These are phyloP conservation scores for Gryllus bimaculatus DNA, from an alignment of 1,140 invertebrate species.

Conservation along the genomic window DNA sequence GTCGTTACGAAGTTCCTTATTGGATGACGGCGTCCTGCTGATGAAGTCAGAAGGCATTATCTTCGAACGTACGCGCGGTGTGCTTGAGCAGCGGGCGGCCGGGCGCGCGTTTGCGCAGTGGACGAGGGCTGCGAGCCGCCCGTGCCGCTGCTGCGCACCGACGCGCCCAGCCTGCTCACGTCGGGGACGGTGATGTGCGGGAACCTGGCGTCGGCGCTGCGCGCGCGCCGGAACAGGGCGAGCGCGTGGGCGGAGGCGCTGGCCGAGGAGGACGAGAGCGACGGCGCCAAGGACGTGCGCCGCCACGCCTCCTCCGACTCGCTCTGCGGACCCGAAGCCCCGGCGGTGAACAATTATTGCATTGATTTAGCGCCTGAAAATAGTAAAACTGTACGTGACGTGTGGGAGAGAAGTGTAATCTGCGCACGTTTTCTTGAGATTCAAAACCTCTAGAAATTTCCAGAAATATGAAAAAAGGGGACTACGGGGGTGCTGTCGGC, in stretches of 20 bases:
- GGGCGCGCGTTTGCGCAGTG: neutral
- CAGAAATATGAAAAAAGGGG: too few relatives aligned
- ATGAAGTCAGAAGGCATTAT: too few relatives aligned
- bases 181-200: neutral
- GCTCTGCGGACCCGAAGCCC: neutral
- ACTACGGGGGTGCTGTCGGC: too few relatives aligned
- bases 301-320: neutral
- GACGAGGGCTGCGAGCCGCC: neutral
- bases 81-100: too few relatives aligned
- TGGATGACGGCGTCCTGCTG: too few relatives aligned
- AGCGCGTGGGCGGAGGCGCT: neutral
- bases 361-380: neutral
- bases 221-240: neutral
- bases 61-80: too few relatives aligned
- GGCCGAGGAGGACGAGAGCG: neutral
- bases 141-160: neutral
- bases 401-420: too few relatives aligned
- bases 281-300: neutral
- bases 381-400: too few relatives aligned
- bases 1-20: too few relatives aligned
- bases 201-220: constrained; percentile 5
- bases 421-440: too few relatives aligned
- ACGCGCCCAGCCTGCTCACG: neutral
- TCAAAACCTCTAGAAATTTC: too few relatives aligned
- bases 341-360: too few relatives aligned